Evolutionary conservation across 2,888 invertebrate species (phyloP), one percentile per base, ranked within the genome.

Genomic region (Acleris emargana): DNA sequence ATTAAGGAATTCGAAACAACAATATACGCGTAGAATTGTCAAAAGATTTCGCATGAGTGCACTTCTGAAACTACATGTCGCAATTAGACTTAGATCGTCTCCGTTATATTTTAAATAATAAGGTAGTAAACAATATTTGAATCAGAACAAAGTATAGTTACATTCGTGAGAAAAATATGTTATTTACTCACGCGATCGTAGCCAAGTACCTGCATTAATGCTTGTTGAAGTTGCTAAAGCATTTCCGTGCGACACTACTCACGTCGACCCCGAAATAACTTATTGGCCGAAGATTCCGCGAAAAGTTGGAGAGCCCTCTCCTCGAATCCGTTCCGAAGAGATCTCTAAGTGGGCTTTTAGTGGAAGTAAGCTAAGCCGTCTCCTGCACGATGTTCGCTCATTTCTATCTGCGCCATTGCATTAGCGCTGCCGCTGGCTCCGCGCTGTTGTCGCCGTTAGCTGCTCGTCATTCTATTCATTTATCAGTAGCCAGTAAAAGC

Each of bases 321-420:
- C 81, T 81, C 85, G 89, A 89, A 91, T 90, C 90, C 90, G 84
- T 75, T 79, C 78, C 82, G 87, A 88, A 88, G 87, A 88, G 88
- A 87, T 86, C 82, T 88, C 86, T 91, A 90, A 92, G 91, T 91
- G 90, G 89, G 91, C 91, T 92, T 91, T 91, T 91, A 91, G 89
- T 81, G 83, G 81, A 82, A 89, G 87, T 86, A 83, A 87, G 89
- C 88, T 91, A 88, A 92, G 89, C 89, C 89, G 86, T 87, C 88
- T 84, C 80, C 79, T 83, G 84, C 89, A 88, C 86, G 83, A 87
- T 84, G 87, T 87, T 86, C 81, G 78, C 81, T 87, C 86, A 88
- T 88, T 90, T 86, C 85, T 86, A 79, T 85, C 82, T 83, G 80
- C 80, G 77, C 82, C 81, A 83, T 83, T 87, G 83, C 83, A 85